Evolutionary conservation across 2,797 vertebrate species (phyloP).

Genomic region (Peromyscus attwateri): DNA sequence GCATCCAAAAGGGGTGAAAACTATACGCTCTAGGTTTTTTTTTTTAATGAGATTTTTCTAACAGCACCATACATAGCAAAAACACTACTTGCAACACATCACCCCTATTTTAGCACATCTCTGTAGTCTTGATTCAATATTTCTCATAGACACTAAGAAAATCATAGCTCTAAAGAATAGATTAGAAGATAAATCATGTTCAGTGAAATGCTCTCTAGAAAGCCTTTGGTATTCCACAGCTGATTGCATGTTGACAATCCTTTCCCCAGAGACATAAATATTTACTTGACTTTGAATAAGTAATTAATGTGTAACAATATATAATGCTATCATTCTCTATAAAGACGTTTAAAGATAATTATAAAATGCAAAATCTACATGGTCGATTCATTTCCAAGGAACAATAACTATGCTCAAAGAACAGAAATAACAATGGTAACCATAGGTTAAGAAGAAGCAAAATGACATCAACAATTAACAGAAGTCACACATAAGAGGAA

Average conservation of each 20-base stretch:
- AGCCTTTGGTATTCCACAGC: not conserved
- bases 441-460: not conserved
- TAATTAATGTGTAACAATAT: constrained; percentile 48
- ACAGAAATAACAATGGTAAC: not conserved
- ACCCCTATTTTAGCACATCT: not conserved
- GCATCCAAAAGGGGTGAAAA: not conserved
- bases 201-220: constrained; percentile 43
- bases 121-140: not conserved
- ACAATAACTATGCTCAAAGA: constrained; percentile 41
- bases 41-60: not conserved
- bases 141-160: constrained; percentile 31
- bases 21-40: not conserved
- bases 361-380: constrained; percentile 38
- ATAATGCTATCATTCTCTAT: constrained; percentile 16
- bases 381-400: constrained; percentile 54
- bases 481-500: not conserved
- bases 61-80: not conserved
- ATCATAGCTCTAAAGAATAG: not conserved
- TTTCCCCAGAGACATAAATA: not conserved
- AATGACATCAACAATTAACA: not conserved
- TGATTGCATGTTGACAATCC: not conserved
- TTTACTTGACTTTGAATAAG: not conserved
- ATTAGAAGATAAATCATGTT: not conserved
- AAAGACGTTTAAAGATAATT: constrained; percentile 50
- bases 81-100: not conserved